Evolutionary conservation across 2,888 invertebrate genomes (phyloP), one percentile per base, ranked within the genome.

Genomic region (Erynnis tages): DNA sequence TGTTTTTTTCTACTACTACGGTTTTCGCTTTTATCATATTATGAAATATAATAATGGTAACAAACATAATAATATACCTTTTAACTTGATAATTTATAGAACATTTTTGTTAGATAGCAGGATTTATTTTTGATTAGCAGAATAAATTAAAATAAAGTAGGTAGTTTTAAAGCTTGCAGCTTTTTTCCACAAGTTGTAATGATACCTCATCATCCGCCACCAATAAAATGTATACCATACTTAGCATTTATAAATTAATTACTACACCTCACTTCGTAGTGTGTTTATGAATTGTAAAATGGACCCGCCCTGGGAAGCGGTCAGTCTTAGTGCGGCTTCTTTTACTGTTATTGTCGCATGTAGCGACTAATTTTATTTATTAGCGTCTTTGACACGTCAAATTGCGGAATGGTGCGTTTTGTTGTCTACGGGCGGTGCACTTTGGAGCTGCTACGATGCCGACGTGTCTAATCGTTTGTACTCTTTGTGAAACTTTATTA

Each of bases 361-460:
- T 59, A 66, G 70, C 69, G 77, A 69, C 78, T 79, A 84, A 86
- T 85, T 86, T 87, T 81, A 87, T 88, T 88, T 87, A 87, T 87
- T 86, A 79, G 72, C 70, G 43, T 66, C 73, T 77, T 82, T 86
- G 65, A 73, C 63, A 62, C 69, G 77, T 79, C 75, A 78, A 76
- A 81, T 81, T 82, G 81, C 76, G 74, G 76, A 75, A 78, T 76
- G 68, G 72, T 69, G 64, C 62, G 53, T 59, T 65, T 67, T 65
- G 69, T 67, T 53, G 58, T 65, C 53, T 53, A 19, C 73, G 68
- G 77, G 79, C 79, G 79, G 79, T 66, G 62, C 60, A 54, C 64
- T 67, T 76, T 78, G 75, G 13, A 8, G 19, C 5, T 29, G n/a
- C n/a, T n/a, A n/a, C n/a, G n/a, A n/a, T n/a, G 8, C 23, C 25